These are phyloP conservation scores for Ctenomys sociabilis DNA, from an alignment of 2,113 vertebrate species.

Conservation along the genomic window DNA sequence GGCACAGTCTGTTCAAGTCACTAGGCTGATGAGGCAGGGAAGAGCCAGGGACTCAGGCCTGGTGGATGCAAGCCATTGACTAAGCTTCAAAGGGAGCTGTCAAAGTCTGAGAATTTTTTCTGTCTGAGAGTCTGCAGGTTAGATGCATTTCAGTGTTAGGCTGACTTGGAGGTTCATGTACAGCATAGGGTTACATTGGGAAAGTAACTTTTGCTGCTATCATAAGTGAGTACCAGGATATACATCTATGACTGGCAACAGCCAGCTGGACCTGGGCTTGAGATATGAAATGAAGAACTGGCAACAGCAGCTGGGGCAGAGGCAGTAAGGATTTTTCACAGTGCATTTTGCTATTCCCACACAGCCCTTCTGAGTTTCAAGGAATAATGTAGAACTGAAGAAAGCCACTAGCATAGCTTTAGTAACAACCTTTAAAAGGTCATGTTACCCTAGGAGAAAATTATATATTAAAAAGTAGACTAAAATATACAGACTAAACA, in stretches of 20 bases:
- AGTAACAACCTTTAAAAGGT: background rate
- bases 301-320: too few species aligned
- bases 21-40: slow-evolving; percentile 48
- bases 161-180: background rate
- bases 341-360: rapidly evolving
- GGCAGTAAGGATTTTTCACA: rapidly evolving
- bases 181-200: background rate
- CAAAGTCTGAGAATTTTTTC: slow-evolving; percentile 12
- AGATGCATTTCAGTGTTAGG: background rate
- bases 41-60: background rate
- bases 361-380: background rate
- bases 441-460: background rate
- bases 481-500: background rate
- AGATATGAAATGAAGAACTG: background rate
- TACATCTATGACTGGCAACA: background rate
- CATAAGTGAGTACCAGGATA: background rate
- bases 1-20: slow-evolving; percentile 55
- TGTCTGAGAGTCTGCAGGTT: slow-evolving; percentile 38
- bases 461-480: background rate
- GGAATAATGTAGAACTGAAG: background rate
- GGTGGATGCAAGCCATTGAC: slow-evolving; percentile 56
- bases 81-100: slow-evolving; percentile 27
- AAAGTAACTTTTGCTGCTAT: background rate
- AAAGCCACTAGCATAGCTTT: background rate
- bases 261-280: background rate